These are phyloP conservation scores for Drosophila villosipedis DNA, from an alignment of 2,888 invertebrate genomes.

Conservation along the genomic window DNA sequence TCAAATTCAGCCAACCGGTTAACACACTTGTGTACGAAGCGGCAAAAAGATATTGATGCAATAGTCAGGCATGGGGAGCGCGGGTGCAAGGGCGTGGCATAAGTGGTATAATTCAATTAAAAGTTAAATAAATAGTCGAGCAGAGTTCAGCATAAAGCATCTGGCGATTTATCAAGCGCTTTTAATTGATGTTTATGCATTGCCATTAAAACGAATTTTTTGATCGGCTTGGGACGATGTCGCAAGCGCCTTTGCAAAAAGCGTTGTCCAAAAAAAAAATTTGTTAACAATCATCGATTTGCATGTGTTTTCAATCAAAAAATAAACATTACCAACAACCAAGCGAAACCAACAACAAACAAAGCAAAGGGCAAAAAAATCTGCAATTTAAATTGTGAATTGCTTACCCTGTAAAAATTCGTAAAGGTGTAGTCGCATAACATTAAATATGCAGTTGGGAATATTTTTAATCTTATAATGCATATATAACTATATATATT, in stretches of 20 bases:
- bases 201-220: slow-evolving; percentile 67
- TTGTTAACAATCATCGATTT: slow-evolving; percentile 75
- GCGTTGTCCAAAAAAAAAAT: slow-evolving; percentile 70
- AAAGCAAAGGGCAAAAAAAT: slow-evolving; percentile 43
- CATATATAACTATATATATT: not conserved
- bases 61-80: not conserved
- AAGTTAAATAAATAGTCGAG: slow-evolving; percentile 53
- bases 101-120: slow-evolving; percentile 69
- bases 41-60: slow-evolving; percentile 9
- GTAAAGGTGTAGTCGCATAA: not conserved
- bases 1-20: slow-evolving; percentile 42
- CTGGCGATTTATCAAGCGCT: slow-evolving; percentile 52
- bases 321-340: slow-evolving; percentile 34
- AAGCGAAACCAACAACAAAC: slow-evolving; percentile 16
- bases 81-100: slow-evolving; percentile 40
- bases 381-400: slow-evolving; percentile 58
- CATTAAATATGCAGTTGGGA: not conserved
- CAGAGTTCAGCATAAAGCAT: slow-evolving; percentile 39
- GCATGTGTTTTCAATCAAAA: slow-evolving; percentile 66
- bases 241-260: slow-evolving; percentile 32
- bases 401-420: slow-evolving; percentile 32
- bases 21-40: slow-evolving; percentile 31
- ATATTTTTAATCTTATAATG: not conserved
- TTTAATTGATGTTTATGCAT: slow-evolving; percentile 76
- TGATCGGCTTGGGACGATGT: slow-evolving; percentile 35